Base-by-base conservation (phyloP, 30 jellyfish, hydroid and myxozoan species). In the Aurelia sp. region DNA sequence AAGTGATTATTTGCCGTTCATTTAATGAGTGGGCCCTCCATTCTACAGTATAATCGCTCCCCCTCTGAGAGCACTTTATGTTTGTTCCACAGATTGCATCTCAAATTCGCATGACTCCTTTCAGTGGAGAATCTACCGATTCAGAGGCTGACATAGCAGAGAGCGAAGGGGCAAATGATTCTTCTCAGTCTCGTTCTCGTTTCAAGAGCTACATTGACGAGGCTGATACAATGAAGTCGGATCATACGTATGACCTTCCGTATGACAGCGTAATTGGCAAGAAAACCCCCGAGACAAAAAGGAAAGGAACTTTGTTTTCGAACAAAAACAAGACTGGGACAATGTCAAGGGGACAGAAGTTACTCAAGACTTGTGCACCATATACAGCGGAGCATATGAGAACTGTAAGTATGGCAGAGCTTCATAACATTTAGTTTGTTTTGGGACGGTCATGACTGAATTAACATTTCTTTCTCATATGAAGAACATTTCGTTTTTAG, bases 41-140 rank as follows among this genome's bases (percentile, higher is more conserved):
- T 27, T 27, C 33, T 27, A n/a, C n/a, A n/a, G n/a, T n/a, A 0
- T 27, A 0, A 27, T 27, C 2, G 33, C 33, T 27, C 33, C 33
- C 9, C 55, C 17, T 0, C 55, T 44, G 55, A 44, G 1, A 0
- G 55, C 13, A 0, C 15, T 12, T 44, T 44, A 18, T 22, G 40
- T 51, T 1, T 50, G 4, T 12, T 24, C 67, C 57, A 44, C 72
- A 93, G 98, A 81, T 78, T 52, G 97, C 98, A 13, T 77, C 97
- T 15, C 88, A 74, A 74, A 87, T 93, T n/a, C 90, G 97, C 8
- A 85, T 89, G 67, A 63, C 88, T 2, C 96, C 97, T 0, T 89
- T 93, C 76, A 82, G 93, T 33, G 97, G 98, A 47, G 98, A 93
- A 47, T 88, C 98, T 65, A 76, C 97, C 9, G 98, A 93, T 71